These are phyloP conservation scores for Karalla daura DNA, from an alignment of 2,797 vertebrate genomes.

Conservation along the genomic window DNA sequence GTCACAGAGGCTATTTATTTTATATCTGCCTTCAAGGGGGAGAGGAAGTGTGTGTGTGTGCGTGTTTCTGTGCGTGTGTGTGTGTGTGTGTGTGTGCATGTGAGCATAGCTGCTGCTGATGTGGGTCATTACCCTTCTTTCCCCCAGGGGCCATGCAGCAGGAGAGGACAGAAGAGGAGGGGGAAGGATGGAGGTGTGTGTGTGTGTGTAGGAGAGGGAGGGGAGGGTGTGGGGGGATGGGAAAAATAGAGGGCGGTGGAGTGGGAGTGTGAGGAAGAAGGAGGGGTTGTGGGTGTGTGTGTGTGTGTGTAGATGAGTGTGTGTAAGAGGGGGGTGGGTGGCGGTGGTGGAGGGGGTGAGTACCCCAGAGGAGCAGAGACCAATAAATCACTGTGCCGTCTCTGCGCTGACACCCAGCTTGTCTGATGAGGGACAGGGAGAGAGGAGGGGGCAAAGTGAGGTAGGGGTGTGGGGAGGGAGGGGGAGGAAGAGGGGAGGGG, in stretches of 20 bases:
- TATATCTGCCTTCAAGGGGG: constrained; percentile 64
- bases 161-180: constrained; percentile 65
- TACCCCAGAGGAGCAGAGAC: constrained; percentile 77
- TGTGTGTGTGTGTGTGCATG: constrained; percentile 47
- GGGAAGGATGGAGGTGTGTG: constrained; percentile 36
- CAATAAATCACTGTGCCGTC: constrained; percentile 83
- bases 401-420: constrained; percentile 80
- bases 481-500: constrained; percentile 41
- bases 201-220: too few relatives aligned
- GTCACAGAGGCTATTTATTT: constrained; percentile 69
- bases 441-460: constrained; percentile 32
- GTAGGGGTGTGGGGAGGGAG: constrained; percentile 9
- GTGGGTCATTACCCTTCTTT: constrained; percentile 85
- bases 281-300: constrained; percentile 41
- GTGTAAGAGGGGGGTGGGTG: not conserved
- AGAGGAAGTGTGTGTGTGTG: constrained; percentile 25
- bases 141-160: constrained; percentile 73
- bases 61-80: constrained; percentile 32
- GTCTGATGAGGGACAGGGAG: constrained; percentile 75
- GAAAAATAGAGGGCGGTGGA: constrained; percentile 34
- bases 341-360: constrained; percentile 7
- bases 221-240: constrained; percentile 14
- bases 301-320: constrained; percentile 29
- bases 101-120: constrained; percentile 79
- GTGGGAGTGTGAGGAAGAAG: constrained; percentile 8